Conservation (phyloP, 2,888 invertebrate species). For the Eucera pruinosa region DNA sequence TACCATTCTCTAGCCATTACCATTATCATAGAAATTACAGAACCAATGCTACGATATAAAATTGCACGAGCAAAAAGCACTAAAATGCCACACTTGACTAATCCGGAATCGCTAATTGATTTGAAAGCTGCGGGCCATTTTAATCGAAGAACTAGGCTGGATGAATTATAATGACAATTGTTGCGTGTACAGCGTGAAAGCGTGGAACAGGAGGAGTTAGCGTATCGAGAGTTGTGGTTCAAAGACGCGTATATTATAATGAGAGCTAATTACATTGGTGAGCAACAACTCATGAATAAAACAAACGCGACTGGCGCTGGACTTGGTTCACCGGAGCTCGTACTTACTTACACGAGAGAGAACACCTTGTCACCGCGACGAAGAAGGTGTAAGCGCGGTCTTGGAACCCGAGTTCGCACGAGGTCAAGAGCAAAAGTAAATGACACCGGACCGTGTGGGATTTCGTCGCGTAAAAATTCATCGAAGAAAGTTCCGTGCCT, state of each 20-base stretch:
- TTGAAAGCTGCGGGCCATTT: neutral
- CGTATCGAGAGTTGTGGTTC: slow-evolving; percentile 1
- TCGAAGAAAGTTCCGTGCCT: neutral
- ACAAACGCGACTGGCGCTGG: slow-evolving; percentile 21
- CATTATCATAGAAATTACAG: too few species aligned
- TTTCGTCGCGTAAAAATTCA: slow-evolving; percentile 31
- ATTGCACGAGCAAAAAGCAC: neutral
- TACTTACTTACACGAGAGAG: slow-evolving; percentile 19
- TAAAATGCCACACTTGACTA: neutral
- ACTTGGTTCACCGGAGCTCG: slow-evolving; percentile 27
- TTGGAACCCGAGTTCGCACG: slow-evolving; percentile 65
- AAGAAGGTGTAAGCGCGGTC: slow-evolving; percentile 47
- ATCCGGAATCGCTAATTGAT: neutral
- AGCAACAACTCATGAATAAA: slow-evolving; percentile 49
- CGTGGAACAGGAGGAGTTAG: slow-evolving; percentile 9
- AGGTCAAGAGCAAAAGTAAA: slow-evolving; percentile 73
- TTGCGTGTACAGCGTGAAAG: neutral
- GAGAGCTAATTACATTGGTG: slow-evolving; percentile 37
- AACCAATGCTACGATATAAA: too few species aligned
- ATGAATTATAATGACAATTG: neutral
- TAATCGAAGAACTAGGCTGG: neutral
- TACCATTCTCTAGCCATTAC: too few species aligned
- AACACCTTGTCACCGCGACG: slow-evolving; percentile 35
- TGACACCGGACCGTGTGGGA: slow-evolving; percentile 47
- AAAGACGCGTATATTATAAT: slow-evolving; percentile 1